phyloP scores from a whole-genome alignment of 2,113 vertebrate genomes.

The Sebastes fasciatus region DNA sequence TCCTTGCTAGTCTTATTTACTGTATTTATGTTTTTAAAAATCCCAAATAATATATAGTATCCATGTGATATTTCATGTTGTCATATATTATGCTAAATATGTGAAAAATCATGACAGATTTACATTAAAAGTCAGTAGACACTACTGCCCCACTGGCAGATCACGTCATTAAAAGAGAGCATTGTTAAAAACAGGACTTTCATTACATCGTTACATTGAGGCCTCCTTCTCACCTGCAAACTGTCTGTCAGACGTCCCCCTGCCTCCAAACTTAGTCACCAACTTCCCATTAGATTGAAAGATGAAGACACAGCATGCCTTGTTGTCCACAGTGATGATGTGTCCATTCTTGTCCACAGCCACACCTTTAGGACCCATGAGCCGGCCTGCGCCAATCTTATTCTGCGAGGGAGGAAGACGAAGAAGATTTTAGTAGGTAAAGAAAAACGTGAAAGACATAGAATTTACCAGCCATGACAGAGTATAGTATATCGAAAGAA shows the following conservation, averaged over 20 bases:
- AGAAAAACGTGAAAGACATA: background rate
- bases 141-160: background rate
- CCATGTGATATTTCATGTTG: background rate
- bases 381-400: conserved; percentile 93
- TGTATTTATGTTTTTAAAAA: background rate
- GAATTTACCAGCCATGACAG: background rate
- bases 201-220: background rate
- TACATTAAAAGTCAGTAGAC: background rate
- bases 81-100: background rate
- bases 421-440: background rate
- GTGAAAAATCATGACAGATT: background rate
- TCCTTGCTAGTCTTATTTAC: background rate
- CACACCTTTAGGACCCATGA: conserved; percentile 97
- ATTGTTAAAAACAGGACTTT: background rate
- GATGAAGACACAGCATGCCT: conserved; percentile 97
- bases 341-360: conserved; percentile 96
- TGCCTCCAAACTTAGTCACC: conserved; percentile 93
- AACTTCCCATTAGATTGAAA: conserved; percentile 97
- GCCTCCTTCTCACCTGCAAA: conserved; percentile 88
- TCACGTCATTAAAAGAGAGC: background rate
- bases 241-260: conserved; percentile 92
- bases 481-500: background rate
- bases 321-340: conserved; percentile 98
- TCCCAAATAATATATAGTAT: background rate
- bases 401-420: conserved; percentile 80